These are phyloP conservation scores for Cliona cf. orientalis DNA, from an alignment of 37 sponge, comb jelly and placozoan genomes.

Conservation along the genomic window DNA sequence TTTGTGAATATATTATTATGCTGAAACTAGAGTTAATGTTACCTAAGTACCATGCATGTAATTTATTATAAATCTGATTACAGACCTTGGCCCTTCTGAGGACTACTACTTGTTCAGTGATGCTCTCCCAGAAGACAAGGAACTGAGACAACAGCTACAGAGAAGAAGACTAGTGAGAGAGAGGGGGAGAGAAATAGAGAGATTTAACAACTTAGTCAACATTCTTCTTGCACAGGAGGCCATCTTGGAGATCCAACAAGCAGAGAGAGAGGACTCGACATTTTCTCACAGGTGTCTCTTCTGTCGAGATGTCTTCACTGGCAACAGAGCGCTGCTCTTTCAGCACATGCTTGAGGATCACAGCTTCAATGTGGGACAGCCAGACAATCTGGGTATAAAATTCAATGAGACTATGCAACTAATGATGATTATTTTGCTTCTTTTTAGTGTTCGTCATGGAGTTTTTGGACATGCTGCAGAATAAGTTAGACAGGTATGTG, in stretches of 20 bases:
- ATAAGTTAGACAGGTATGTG: constrained; percentile 66
- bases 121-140: constrained; percentile 68
- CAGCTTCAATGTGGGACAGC: constrained; percentile 81
- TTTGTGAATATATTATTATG: not conserved
- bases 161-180: constrained; percentile 41
- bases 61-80: not conserved
- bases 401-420: not conserved
- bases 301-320: constrained; percentile 58
- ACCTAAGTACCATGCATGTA: too few relatives aligned
- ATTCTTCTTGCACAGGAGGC: constrained; percentile 25
- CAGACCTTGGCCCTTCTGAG: constrained; percentile 29
- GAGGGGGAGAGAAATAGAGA: not conserved
- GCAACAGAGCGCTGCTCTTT: constrained; percentile 55
- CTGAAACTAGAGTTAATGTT: not conserved
- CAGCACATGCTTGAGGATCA: constrained; percentile 83
- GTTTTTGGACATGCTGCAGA: constrained; percentile 63
- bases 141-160: constrained; percentile 50
- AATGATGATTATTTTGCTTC: not conserved
- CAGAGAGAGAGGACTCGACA: constrained; percentile 58
- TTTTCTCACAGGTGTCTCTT: constrained; percentile 68
- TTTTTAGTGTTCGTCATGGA: constrained; percentile 68
- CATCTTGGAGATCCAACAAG: constrained; percentile 62
- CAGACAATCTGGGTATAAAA: constrained; percentile 73
- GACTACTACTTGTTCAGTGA: constrained; percentile 73
- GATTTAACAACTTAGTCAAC: not conserved